Evolutionary conservation across 1,140 invertebrate genomes (phyloP).

Genomic region (Drosophila ohnishii): DNA sequence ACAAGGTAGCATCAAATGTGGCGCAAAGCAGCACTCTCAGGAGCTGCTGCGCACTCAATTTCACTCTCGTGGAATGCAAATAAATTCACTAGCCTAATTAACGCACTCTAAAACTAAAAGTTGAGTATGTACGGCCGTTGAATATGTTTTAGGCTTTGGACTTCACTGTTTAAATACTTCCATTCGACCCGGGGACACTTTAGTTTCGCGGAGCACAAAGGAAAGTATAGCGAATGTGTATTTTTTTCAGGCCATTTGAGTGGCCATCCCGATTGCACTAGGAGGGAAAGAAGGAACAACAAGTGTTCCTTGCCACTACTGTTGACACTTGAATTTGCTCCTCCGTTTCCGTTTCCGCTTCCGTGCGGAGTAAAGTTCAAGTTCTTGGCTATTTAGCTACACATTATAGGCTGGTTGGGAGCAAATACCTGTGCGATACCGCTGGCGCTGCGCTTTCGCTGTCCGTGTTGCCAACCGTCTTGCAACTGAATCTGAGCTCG

Average conservation of each 20-base stretch:
- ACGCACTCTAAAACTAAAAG: slow-evolving; percentile 8
- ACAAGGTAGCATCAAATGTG: slow-evolving; percentile 33
- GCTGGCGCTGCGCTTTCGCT: slow-evolving; percentile 69
- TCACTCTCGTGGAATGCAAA: slow-evolving; percentile 39
- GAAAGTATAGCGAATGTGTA: too few relatives aligned
- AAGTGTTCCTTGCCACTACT: slow-evolving; percentile 21
- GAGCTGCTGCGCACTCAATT: slow-evolving; percentile 40
- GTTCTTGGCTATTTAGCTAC: slow-evolving; percentile 21
- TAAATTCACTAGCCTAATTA: slow-evolving; percentile 20
- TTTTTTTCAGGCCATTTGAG: not conserved
- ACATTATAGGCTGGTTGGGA: slow-evolving; percentile 2
- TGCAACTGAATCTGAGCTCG: slow-evolving; percentile 71
- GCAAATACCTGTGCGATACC: slow-evolving; percentile 67
- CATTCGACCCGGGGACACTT: not conserved
- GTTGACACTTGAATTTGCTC: slow-evolving; percentile 8
- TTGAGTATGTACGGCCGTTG: not conserved
- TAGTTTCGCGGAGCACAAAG: not conserved
- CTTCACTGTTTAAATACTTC: not conserved
- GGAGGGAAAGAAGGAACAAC: slow-evolving; percentile 8
- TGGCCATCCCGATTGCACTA: not conserved
- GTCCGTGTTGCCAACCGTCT: slow-evolving; percentile 76
- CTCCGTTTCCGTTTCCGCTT: slow-evolving; percentile 4
- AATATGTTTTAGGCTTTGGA: not conserved
- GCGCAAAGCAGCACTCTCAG: slow-evolving; percentile 28
- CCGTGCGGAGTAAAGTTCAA: slow-evolving; percentile 16